Conservation (phyloP, 2,797 vertebrate genomes). For the Micropoecilia bifurca region DNA sequence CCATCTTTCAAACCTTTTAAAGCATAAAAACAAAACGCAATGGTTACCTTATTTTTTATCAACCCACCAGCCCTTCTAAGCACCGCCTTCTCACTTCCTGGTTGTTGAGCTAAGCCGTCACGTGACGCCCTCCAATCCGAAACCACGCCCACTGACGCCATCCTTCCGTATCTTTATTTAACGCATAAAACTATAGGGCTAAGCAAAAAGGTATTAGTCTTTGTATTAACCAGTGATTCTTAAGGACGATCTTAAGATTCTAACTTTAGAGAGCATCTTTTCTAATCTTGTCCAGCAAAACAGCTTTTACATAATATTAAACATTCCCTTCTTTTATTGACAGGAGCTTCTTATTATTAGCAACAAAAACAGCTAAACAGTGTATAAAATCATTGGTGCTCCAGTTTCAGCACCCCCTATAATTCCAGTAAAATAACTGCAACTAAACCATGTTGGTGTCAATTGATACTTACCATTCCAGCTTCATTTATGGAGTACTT, state of each 20-base stretch:
- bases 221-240: background rate
- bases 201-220: background rate
- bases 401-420: background rate
- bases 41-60: conserved; percentile 55
- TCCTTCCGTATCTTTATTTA: background rate
- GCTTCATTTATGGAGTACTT: background rate
- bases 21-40: accelerated
- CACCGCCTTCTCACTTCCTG: conserved; percentile 64
- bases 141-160: background rate
- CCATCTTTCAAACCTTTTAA: background rate
- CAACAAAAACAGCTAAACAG: background rate
- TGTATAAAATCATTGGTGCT: background rate
- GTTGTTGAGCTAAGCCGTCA: conserved; percentile 45
- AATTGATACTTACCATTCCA: background rate
- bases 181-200: too few species aligned
- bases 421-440: background rate
- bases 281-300: background rate
- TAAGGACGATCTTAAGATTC: background rate
- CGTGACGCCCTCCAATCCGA: conserved; percentile 28
- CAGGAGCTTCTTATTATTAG: background rate
- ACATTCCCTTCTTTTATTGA: background rate
- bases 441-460: background rate
- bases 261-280: background rate
- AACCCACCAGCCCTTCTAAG: conserved; percentile 33
- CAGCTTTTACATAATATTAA: background rate